These are phyloP conservation scores for Acropternis orthonyx DNA, from an alignment of 2,797 vertebrate genomes.

Conservation along the genomic window DNA sequence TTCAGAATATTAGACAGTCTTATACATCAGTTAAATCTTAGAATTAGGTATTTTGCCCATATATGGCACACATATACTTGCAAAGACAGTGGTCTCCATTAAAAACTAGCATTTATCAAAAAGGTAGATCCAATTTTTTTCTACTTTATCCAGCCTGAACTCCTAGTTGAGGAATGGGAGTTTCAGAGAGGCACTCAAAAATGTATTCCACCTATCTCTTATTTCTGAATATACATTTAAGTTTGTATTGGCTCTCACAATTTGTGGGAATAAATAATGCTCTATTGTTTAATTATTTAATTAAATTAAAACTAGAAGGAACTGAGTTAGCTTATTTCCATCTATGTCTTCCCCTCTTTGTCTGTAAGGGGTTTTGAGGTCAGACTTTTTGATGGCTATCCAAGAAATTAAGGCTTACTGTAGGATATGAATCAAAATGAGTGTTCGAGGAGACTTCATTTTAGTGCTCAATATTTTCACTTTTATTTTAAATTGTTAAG, in stretches of 20 bases:
- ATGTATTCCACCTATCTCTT: background rate
- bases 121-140: background rate
- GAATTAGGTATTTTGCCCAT: background rate
- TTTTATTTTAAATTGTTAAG: background rate
- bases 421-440: background rate
- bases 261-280: background rate
- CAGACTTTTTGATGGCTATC: background rate
- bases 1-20: background rate
- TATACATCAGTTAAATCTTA: background rate
- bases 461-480: background rate
- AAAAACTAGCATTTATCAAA: background rate
- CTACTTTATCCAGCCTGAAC: background rate
- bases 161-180: background rate
- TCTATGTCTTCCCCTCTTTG: background rate
- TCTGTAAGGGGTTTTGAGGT: background rate
- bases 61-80: background rate
- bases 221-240: background rate
- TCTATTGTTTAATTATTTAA: background rate
- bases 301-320: background rate
- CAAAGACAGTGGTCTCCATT: background rate
- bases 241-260: background rate
- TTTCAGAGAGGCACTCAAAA: background rate
- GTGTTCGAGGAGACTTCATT: background rate
- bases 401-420: background rate
- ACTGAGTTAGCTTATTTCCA: background rate